phyloP scores from a whole-genome alignment of 2,888 invertebrate genomes.

The Lordiphosa fenestrarum region DNA sequence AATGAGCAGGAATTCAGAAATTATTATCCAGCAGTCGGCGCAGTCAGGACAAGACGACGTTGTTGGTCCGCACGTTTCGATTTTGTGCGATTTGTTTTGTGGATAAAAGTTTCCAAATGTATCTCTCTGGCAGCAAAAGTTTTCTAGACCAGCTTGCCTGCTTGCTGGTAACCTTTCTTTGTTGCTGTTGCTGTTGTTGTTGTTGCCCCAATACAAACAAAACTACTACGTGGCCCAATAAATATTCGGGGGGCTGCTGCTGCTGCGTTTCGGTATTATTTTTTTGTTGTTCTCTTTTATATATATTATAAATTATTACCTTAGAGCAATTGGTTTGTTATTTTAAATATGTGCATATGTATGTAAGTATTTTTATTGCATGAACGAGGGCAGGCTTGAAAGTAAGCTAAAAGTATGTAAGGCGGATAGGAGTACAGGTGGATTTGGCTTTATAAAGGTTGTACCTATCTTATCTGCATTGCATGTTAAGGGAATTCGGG shows the following conservation, averaged over 20 bases:
- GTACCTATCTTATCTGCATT: no score
- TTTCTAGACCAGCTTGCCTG: conserved; percentile 42
- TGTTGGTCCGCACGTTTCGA: conserved; percentile 64
- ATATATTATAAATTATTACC: conserved; percentile 73
- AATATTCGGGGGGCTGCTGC: conserved; percentile 23
- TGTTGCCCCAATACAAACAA: conserved; percentile 45
- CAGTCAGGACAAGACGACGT: conserved; percentile 30
- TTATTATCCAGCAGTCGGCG: conserved; percentile 64
- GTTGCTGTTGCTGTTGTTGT: conserved; percentile 12
- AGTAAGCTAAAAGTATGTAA: neutral
- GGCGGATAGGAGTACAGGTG: neutral
- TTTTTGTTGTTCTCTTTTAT: conserved; percentile 8
- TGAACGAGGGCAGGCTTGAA: conserved; percentile 3
- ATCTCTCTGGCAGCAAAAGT: conserved; percentile 42
- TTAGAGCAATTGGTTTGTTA: conserved; percentile 68
- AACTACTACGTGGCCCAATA: conserved; percentile 67
- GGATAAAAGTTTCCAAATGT: conserved; percentile 69
- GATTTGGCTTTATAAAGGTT: no score
- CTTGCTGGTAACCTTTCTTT: conserved; percentile 52
- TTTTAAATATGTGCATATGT: conserved; percentile 59
- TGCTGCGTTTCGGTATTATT: conserved; percentile 19
- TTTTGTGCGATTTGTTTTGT: conserved; percentile 69
- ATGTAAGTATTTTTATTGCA: conserved; percentile 61
- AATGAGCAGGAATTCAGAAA: conserved; percentile 75
- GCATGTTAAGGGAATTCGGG: no score